Evolutionary conservation across 2,888 invertebrate species (phyloP).

Genomic region (Dioctria rufipes): DNA sequence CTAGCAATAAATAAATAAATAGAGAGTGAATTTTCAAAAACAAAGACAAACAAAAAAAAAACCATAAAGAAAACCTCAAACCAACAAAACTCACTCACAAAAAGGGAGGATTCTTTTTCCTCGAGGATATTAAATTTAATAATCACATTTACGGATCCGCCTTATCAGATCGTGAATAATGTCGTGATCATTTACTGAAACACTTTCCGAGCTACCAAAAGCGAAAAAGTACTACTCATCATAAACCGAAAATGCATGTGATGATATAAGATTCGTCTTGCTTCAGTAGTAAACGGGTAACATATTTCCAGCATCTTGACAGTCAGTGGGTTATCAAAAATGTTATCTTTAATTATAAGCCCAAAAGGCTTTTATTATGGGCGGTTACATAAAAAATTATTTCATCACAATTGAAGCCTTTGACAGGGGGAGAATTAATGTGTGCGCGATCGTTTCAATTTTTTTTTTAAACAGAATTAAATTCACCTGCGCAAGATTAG

Average conservation of each 20-base stretch:
- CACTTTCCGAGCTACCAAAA: neutral
- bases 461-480: neutral
- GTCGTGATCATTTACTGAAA: neutral
- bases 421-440: neutral
- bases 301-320: neutral
- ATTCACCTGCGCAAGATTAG: neutral
- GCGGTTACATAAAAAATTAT: neutral
- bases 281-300: neutral
- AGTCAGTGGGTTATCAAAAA: neutral
- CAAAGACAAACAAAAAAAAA: too few relatives aligned
- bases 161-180: neutral
- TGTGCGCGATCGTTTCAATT: neutral
- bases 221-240: too few relatives aligned
- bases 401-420: neutral
- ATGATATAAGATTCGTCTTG: neutral
- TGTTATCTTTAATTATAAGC: slow-evolving; percentile 4
- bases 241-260: too few relatives aligned
- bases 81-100: neutral
- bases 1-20: too few relatives aligned
- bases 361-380: neutral
- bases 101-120: neutral
- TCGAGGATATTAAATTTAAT: slow-evolving; percentile 4
- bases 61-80: neutral
- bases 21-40: too few relatives aligned
- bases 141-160: neutral